Evolutionary conservation across 2,113 vertebrate genomes (phyloP).

Genomic region (Cyanoramphus novaezelandiae): DNA sequence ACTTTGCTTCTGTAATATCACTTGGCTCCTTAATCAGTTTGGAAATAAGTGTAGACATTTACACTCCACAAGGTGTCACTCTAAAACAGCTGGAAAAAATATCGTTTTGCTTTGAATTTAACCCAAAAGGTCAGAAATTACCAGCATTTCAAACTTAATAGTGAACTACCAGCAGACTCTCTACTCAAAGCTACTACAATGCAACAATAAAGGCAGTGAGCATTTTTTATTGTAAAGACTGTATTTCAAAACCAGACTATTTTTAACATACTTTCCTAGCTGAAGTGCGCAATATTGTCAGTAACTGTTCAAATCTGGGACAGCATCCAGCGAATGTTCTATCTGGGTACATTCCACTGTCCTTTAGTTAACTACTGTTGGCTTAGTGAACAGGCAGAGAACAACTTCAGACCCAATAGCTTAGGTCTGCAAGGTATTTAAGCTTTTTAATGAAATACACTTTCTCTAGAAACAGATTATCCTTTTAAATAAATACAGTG

Average conservation of each 20-base stretch:
- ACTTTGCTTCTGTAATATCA: neutral
- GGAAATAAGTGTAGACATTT: neutral
- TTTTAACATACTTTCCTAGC: neutral
- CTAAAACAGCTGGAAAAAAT: neutral
- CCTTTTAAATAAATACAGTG: neutral
- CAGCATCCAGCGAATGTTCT: neutral
- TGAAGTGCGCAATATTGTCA: neutral
- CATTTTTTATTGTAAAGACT: neutral
- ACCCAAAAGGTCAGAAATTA: neutral
- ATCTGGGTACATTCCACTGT: neutral
- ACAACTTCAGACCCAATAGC: neutral
- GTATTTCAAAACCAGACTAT: neutral
- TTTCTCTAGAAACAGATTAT: neutral
- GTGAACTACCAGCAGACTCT: neutral
- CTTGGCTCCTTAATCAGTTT: neutral
- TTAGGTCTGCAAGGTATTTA: neutral
- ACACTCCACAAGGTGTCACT: constrained; percentile 54
- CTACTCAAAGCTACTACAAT: neutral
- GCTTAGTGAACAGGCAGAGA: neutral
- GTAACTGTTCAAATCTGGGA: neutral
- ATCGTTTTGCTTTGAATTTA: neutral
- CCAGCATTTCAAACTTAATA: neutral
- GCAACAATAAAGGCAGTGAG: neutral
- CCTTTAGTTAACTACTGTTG: neutral
- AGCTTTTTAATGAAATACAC: neutral